Conservation (phyloP, 2,113 vertebrate species). For the cattle (Bos taurus) region DNA sequence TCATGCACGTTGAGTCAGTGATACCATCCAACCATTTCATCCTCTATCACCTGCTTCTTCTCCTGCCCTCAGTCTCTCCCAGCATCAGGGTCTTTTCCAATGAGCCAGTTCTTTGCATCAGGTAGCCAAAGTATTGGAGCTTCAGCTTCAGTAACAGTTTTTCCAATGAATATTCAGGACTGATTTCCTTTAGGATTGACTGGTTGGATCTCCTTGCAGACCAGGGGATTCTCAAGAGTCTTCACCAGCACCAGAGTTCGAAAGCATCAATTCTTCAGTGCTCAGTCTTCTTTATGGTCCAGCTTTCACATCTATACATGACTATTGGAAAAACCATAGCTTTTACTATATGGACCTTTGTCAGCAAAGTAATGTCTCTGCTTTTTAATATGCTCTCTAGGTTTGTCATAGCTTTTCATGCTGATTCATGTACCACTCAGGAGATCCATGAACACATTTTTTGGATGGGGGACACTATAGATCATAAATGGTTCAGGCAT, state of each 20-base stretch:
- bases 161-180: background rate
- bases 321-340: background rate
- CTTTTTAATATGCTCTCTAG: background rate
- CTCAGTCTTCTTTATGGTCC: background rate
- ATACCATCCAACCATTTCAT: background rate
- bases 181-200: background rate
- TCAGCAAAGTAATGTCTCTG: background rate
- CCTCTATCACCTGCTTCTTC: background rate
- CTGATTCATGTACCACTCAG: background rate
- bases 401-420: background rate
- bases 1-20: background rate
- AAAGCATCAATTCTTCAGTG: accelerated
- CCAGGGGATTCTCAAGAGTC: background rate
- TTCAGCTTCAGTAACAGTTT: background rate
- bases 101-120: background rate
- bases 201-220: background rate
- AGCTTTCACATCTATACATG: background rate
- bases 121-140: background rate
- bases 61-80: background rate
- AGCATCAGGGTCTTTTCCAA: background rate
- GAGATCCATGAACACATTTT: too few relatives aligned
- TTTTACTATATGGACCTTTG: background rate
- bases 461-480: background rate
- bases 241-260: background rate
- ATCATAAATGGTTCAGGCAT: background rate